Evolutionary conservation across 2,113 vertebrate genomes (phyloP), one percentile per base, ranked within the genome.

Genomic region (Drymodes brunneopygia): DNA sequence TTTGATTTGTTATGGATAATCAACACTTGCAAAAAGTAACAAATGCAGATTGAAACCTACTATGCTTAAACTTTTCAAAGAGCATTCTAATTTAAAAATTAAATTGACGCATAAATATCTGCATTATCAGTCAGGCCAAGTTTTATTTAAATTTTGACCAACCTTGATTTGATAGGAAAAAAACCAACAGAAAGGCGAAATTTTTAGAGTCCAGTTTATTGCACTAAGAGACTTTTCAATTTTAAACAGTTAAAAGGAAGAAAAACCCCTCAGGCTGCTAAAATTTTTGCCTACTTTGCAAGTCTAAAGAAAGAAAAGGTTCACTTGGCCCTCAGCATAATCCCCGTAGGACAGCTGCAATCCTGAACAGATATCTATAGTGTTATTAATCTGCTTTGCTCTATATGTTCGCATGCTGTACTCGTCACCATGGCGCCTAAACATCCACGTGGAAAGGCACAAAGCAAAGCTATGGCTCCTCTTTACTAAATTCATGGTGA

Each of bases 231-330:
- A 53, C 33, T 86, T 94, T 40, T n/a, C 61, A 58, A 57, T 93
- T 79, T 91, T 73, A 93, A 92, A 66, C 17, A 86, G 90, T 77
- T 81, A 73, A 94, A 93, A 86, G 44, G 61, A 84, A 88, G 77
- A 90, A 95, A 97, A 96, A 27, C 7, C 65, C 91, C 65, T 92
- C 93, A 75, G 90, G 94, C 94, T 93, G 93, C 90, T 86, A 81
- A 92, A 86, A 42, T 94, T 97, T 95, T 94, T 96, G 92, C 88
- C 92, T 94, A n/a, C 80, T 97, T 96, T 92, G 86, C 92, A 93
- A 95, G 86, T 86, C 95, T 94, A 95, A 94, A 93, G 93, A 95
- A 95, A 95, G 86, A 95, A 90, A 88, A 94, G 90, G 88, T 93
- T 96, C 57, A 9, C 65, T 88, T 94, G 88, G 82, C 92, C 92